Conservation (phyloP, 2,797 vertebrate species). For the Cottoperca gobio region DNA sequence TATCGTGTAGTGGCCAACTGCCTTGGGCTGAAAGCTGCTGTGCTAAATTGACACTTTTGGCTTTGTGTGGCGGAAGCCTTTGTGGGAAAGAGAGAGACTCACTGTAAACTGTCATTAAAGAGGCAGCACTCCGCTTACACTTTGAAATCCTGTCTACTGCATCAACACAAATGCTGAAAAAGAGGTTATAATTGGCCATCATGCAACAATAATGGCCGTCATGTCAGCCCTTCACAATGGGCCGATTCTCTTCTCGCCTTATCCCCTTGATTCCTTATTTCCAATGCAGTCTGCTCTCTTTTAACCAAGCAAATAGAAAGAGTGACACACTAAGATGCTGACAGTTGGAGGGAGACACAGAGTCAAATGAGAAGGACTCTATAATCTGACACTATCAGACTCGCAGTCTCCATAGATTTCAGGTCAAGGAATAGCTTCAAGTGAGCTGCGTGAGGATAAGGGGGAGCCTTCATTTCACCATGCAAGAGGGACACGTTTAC, state of each 20-base stretch:
- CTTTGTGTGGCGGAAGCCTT: slow-evolving; percentile 54
- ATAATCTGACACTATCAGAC: slow-evolving; percentile 55
- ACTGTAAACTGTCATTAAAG: slow-evolving; percentile 67
- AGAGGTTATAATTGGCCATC: slow-evolving; percentile 73
- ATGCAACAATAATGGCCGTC: slow-evolving; percentile 57
- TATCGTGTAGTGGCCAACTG: slow-evolving; percentile 26
- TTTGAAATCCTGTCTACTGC: slow-evolving; percentile 55
- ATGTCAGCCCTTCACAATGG: slow-evolving; percentile 49
- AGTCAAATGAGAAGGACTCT: slow-evolving; percentile 30
- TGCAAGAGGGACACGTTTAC: neutral
- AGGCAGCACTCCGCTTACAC: slow-evolving; percentile 49
- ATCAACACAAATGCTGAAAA: slow-evolving; percentile 53
- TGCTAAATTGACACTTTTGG: slow-evolving; percentile 61
- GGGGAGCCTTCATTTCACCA: neutral
- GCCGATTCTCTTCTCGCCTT: slow-evolving; percentile 27
- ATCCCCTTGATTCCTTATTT: slow-evolving; percentile 32
- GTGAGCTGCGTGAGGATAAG: slow-evolving; percentile 22
- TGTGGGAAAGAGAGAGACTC: slow-evolving; percentile 61
- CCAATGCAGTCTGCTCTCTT: neutral
- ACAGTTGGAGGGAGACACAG: slow-evolving; percentile 10
- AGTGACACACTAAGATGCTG: slow-evolving; percentile 16
- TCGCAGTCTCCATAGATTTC: slow-evolving; percentile 19
- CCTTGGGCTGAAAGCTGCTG: slow-evolving; percentile 44
- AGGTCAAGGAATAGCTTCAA: slow-evolving; percentile 29
- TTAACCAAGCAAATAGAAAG: slow-evolving; percentile 27